Evolutionary conservation across 2,113 vertebrate genomes (phyloP).

Genomic region (Hemibagrus wyckioides): DNA sequence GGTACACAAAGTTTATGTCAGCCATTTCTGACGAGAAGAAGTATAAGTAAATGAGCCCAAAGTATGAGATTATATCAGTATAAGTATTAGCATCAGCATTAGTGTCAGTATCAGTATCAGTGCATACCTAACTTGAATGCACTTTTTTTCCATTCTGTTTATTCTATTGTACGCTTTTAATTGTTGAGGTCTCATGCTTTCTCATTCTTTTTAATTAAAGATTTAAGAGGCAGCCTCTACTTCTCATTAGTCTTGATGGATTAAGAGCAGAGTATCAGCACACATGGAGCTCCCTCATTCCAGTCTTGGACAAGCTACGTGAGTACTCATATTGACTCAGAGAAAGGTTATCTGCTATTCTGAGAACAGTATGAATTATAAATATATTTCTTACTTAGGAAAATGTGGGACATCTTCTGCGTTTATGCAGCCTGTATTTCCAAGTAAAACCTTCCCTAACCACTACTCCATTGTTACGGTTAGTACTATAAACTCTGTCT

Average conservation of each 20-base stretch:
- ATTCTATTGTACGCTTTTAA: background rate
- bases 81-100: background rate
- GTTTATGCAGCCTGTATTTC: constrained; percentile 75
- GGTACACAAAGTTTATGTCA: background rate
- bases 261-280: constrained; percentile 70
- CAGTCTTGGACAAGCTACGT: constrained; percentile 72
- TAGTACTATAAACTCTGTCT: background rate
- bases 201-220: constrained; percentile 38
- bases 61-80: background rate
- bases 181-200: background rate
- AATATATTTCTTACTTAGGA: background rate
- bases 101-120: background rate
- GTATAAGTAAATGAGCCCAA: background rate
- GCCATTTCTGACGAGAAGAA: background rate
- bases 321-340: constrained; percentile 21
- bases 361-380: background rate
- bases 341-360: background rate
- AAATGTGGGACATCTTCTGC: constrained; percentile 73
- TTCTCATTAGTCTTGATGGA: constrained; percentile 74
- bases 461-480: constrained; percentile 79
- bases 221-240: constrained; percentile 67
- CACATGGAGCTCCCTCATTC: constrained; percentile 63
- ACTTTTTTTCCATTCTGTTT: background rate
- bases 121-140: background rate
- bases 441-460: constrained; percentile 78